phyloP scores from a whole-genome alignment of 2,797 vertebrate genomes.

The Taeniopygia guttata region DNA sequence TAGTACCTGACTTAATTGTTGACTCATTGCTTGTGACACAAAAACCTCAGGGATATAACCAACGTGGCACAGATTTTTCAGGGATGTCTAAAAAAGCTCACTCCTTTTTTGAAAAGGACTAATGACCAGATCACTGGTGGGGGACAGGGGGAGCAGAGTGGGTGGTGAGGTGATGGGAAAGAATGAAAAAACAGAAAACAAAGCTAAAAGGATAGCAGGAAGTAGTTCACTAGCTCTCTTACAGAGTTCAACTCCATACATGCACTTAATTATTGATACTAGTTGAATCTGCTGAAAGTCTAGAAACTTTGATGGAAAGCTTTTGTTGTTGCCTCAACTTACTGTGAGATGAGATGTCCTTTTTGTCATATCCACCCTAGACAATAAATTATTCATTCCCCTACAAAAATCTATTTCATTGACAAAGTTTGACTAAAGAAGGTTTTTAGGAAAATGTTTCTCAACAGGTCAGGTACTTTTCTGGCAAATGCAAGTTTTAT shows the following conservation, averaged over 20 bases:
- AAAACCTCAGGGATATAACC: background rate
- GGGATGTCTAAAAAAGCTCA: background rate
- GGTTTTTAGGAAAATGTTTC: background rate
- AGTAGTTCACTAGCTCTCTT: background rate
- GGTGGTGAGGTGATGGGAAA: background rate
- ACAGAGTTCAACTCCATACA: background rate
- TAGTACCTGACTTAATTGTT: background rate
- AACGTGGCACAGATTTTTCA: background rate
- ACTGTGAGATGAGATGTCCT: background rate
- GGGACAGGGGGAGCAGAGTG: rapidly evolving
- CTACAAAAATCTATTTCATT: background rate
- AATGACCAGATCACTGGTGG: background rate
- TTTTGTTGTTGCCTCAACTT: background rate
- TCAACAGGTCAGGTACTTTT: background rate
- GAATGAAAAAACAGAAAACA: background rate
- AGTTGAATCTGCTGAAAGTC: background rate
- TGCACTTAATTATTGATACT: background rate
- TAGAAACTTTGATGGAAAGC: background rate
- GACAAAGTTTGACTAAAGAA: background rate
- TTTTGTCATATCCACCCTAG: background rate
- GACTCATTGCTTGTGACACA: background rate
- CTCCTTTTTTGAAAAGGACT: background rate
- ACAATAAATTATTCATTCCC: background rate
- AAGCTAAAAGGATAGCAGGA: background rate
- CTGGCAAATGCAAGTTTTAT: background rate